phyloP scores from a whole-genome alignment of 2,113 vertebrate genomes.

The Brevimyrus niger region DNA sequence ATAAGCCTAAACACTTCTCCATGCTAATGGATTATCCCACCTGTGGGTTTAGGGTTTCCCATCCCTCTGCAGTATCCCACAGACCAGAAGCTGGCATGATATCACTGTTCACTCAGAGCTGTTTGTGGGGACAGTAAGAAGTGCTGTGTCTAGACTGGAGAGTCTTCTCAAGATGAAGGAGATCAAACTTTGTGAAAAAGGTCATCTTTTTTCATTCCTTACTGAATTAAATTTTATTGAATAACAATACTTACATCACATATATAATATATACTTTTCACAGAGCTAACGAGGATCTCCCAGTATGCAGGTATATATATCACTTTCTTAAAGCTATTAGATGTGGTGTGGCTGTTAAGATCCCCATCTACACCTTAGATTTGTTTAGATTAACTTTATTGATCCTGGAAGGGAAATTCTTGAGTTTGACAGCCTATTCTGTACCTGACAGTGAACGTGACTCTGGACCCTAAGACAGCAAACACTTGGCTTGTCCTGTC shows the following conservation, averaged over 20 bases:
- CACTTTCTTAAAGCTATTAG: background rate
- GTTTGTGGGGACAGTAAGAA: constrained; percentile 40
- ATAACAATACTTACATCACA: background rate
- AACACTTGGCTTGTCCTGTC: constrained; percentile 52
- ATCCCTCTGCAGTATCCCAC: constrained; percentile 30
- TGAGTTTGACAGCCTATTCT: background rate
- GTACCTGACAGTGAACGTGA: constrained; percentile 41
- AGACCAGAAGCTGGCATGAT: constrained; percentile 42
- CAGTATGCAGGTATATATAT: constrained; percentile 48
- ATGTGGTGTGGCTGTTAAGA: background rate
- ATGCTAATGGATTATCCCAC: background rate
- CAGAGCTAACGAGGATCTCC: constrained; percentile 52
- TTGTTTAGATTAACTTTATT: background rate
- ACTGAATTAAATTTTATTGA: background rate
- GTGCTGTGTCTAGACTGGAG: constrained; percentile 34
- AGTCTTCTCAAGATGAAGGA: constrained; percentile 21
- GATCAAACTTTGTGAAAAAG: constrained; percentile 34
- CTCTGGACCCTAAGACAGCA: constrained; percentile 44
- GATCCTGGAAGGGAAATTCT: background rate
- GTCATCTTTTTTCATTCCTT: background rate
- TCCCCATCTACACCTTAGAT: background rate
- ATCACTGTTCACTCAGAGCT: constrained; percentile 31
- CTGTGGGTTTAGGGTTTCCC: constrained; percentile 30
- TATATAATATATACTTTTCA: background rate
- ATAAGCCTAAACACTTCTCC: background rate